Percentiles rank a stretch among this genome's conserved stretches.
These are phyloP conservation scores for Drosophila stalkeri DNA, from an alignment of 2,888 invertebrate genomes.

Conservation along the genomic window DNA sequence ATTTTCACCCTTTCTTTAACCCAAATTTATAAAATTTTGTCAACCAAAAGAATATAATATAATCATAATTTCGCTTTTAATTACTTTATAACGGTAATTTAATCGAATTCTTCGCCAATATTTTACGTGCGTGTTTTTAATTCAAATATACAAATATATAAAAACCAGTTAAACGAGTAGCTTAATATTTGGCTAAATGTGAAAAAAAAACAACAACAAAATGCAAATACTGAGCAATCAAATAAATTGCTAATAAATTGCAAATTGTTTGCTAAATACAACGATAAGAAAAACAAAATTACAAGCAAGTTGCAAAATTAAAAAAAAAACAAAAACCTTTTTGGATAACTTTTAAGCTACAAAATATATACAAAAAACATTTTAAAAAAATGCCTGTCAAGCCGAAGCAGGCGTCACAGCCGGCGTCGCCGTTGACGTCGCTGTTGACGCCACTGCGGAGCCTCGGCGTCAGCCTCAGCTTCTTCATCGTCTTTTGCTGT, in stretches of 20 bases:
- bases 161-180: slow-evolving; percentile 62
- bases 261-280: slow-evolving; percentile 57
- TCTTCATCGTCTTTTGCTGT: slow-evolving; percentile 56
- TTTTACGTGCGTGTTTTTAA: slow-evolving; percentile 20
- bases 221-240: slow-evolving; percentile 69
- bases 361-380: slow-evolving; percentile 4
- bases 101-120: slow-evolving; percentile 40
- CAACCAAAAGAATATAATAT: slow-evolving; percentile 34
- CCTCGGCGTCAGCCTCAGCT: slow-evolving; percentile 45
- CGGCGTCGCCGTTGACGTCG: slow-evolving; percentile 35
- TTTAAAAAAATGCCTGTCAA: slow-evolving; percentile 54
- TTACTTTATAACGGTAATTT: slow-evolving; percentile 65
- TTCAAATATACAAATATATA: slow-evolving; percentile 21
- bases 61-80: slow-evolving; percentile 55
- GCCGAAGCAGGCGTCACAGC: slow-evolving; percentile 41
- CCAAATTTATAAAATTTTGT: neutral
- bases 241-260: slow-evolving; percentile 75
- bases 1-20: neutral
- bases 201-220: slow-evolving; percentile 45
- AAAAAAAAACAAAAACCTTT: slow-evolving; percentile 24
- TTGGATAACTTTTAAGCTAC: slow-evolving; percentile 39
- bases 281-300: slow-evolving; percentile 52
- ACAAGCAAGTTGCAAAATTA: slow-evolving; percentile 46
- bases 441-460: slow-evolving; percentile 26
- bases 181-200: slow-evolving; percentile 40